These are phyloP conservation scores for Acanthopagrus latus DNA, from an alignment of 2,797 vertebrate genomes.

Conservation along the genomic window DNA sequence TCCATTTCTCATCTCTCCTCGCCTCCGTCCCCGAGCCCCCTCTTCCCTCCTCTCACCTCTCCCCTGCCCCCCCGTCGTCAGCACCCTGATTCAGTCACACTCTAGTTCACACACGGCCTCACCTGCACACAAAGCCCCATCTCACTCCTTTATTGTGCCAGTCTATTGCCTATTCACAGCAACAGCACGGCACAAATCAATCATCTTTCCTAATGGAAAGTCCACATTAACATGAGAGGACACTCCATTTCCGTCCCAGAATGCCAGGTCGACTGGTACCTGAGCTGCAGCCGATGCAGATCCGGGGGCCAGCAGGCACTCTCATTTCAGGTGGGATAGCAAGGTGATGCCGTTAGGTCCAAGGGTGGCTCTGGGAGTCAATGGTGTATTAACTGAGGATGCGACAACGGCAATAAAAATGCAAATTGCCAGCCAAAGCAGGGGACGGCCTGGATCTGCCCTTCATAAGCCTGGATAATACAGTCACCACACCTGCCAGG, in stretches of 20 bases:
- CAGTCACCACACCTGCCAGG: slow-evolving; percentile 81
- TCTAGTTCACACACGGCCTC: slow-evolving; percentile 70
- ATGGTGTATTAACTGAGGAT: slow-evolving; percentile 84
- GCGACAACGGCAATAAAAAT: slow-evolving; percentile 89
- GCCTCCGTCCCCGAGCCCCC: slow-evolving; percentile 29
- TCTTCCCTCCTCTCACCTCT: slow-evolving; percentile 37
- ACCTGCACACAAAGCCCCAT: slow-evolving; percentile 80
- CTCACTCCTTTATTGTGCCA: slow-evolving; percentile 75
- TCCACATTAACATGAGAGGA: slow-evolving; percentile 88
- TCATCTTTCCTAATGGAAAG: slow-evolving; percentile 87
- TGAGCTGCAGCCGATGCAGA: slow-evolving; percentile 66
- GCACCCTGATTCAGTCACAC: slow-evolving; percentile 73
- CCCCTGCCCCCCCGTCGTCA: slow-evolving; percentile 45
- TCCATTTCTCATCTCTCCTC: slow-evolving; percentile 59
- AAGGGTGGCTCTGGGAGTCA: slow-evolving; percentile 80
- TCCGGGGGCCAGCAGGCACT: slow-evolving; percentile 59
- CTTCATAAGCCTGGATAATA: slow-evolving; percentile 84
- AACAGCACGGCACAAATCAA: slow-evolving; percentile 83
- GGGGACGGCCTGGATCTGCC: slow-evolving; percentile 78
- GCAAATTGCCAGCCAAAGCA: slow-evolving; percentile 86
- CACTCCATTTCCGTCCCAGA: slow-evolving; percentile 86
- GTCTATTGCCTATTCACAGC: slow-evolving; percentile 76
- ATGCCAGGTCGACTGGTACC: slow-evolving; percentile 83
- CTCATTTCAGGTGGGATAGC: slow-evolving; percentile 79
- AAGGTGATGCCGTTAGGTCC: slow-evolving; percentile 76